Base-by-base conservation (phyloP, 2,797 vertebrate species). In the Gila robusta region DNA sequence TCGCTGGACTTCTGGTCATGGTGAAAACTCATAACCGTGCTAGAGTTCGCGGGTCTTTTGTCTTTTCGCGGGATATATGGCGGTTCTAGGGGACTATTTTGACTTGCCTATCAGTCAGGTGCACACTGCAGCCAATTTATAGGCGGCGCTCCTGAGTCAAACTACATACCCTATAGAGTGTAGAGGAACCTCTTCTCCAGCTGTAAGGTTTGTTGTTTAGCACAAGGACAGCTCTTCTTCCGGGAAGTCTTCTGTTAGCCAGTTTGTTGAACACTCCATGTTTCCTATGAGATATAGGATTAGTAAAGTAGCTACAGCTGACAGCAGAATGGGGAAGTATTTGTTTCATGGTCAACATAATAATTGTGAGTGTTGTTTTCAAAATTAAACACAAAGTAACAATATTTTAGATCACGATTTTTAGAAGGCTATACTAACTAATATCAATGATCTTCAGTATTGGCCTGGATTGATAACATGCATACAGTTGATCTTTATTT, bases 151-250 rank as follows among this genome's bases (percentile, higher is more conserved):
- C 97, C 89, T 97, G 96, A 93, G 98, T 99, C 95, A 98, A 97
- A 49, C 96, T 98, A 99, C 97, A 98, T 98, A 94, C 98, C 98
- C 96, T 98, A 98, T 96, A 98, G 97, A 95, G 98, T 98, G 96
- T 97, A 98, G 74, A 98, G 96, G 92, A 98, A 98, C 93, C 98
- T 97, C 94, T 98, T 98, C 94, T 98, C 97, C 95, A 99, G 96
- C 96, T 99, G 97, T 92, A 98, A 95, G 88, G 97, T 98, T 95
- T 98, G 97, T 92, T 98, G 97, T 94, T 98, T 98, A 90, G 96
- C 97, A 93, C 98, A 98, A 19, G 97, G 97, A 91, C 98, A 98
- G 69, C 97, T 96, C 94, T 98, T 99, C 96, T 99, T 98, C 89
- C 98, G 94, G 91, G 97, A 97, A 92, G 97, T 98, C 94, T 98